A percentile compares a stretch with the other conserved stretches of the same genome.
Evolutionary conservation across 2,113 vertebrate genomes (phyloP).

Genomic region (Phylloscopus whistleri): DNA sequence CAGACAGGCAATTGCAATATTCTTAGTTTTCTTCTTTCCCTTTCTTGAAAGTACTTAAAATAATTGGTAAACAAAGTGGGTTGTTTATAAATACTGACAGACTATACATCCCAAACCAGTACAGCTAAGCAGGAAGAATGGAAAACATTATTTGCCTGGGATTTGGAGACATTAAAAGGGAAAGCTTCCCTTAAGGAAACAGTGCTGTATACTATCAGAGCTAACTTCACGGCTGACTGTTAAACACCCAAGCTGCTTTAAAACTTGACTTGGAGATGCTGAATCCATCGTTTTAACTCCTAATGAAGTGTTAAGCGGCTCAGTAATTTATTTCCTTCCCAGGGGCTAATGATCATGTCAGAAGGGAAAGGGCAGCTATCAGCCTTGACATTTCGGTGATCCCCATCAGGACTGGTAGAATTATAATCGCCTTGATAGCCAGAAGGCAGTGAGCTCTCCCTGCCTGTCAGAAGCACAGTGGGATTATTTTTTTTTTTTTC

Average conservation of each 20-base stretch:
- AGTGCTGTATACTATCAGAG: not conserved
- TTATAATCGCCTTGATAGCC: not conserved
- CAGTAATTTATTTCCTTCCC: not conserved
- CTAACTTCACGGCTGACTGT: not conserved
- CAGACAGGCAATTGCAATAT: not conserved
- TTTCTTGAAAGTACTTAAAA: constrained; percentile 45
- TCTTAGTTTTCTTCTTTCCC: constrained; percentile 2
- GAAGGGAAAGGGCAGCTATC: constrained; percentile 5
- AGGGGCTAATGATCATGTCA: not conserved
- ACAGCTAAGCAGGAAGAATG: not conserved
- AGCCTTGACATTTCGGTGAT: not conserved
- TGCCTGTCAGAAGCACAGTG: not conserved
- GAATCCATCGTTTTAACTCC: not conserved
- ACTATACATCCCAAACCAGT: not conserved
- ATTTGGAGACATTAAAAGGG: not conserved
- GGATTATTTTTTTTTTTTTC: not conserved
- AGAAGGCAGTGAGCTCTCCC: not conserved
- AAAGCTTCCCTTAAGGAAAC: not conserved
- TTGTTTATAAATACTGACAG: constrained; percentile 23
- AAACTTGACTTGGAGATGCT: not conserved
- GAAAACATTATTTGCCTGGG: not conserved
- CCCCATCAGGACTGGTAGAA: not conserved
- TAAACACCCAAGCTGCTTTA: not conserved
- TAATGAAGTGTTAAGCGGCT: constrained; percentile 15
- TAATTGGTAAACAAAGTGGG: constrained; percentile 17